A percentile compares a stretch with the other conserved stretches of the same genome.
These are phyloP conservation scores for Colius striatus DNA, from an alignment of 2,113 vertebrate species.

Conservation along the genomic window DNA sequence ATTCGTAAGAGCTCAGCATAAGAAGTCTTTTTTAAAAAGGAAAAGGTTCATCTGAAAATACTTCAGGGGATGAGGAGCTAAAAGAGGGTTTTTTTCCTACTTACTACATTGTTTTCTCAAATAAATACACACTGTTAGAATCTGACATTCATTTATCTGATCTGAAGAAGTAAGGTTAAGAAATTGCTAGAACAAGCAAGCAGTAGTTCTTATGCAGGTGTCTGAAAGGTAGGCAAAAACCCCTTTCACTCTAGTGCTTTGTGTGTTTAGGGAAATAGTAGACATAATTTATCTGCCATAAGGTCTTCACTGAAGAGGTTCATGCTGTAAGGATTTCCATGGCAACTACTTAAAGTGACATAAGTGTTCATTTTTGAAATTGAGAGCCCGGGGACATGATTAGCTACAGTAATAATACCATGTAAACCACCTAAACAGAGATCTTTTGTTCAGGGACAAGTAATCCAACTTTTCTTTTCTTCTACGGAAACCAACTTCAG, in stretches of 20 bases:
- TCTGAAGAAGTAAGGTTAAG: background rate
- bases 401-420: background rate
- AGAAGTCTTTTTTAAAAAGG: background rate
- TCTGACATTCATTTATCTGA: background rate
- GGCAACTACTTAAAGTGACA: slow-evolving; percentile 38
- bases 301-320: slow-evolving; percentile 14
- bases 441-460: background rate
- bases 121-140: background rate
- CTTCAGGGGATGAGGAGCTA: background rate
- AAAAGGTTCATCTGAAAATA: background rate
- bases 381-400: background rate
- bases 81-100: background rate
- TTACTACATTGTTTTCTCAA: background rate
- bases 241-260: background rate
- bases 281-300: slow-evolving; percentile 21
- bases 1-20: background rate
- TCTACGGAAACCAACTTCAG: background rate
- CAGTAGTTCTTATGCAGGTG: background rate
- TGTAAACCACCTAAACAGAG: background rate
- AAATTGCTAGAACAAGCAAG: background rate
- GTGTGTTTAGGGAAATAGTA: slow-evolving; percentile 8
- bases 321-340: slow-evolving; percentile 56
- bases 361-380: slow-evolving; percentile 29
- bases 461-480: background rate
- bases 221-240: background rate